Conservation (phyloP, 2,797 vertebrate species). For the Eupleurogrammus muticus region DNA sequence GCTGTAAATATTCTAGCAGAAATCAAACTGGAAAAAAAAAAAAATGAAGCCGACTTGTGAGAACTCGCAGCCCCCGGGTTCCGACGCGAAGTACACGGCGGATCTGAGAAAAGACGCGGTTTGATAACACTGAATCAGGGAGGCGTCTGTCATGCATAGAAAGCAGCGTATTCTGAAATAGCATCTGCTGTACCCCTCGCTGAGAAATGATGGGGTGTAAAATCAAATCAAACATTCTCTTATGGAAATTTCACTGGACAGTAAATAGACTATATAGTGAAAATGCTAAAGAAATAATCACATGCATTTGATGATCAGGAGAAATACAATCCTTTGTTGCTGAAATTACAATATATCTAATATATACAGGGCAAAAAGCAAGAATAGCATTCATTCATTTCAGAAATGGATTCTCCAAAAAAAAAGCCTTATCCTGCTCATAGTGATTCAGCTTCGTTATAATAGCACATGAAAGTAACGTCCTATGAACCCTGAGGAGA, state of each 20-base stretch:
- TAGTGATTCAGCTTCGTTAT: constrained; percentile 1
- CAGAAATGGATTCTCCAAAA: neutral
- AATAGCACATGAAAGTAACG: constrained; percentile 2
- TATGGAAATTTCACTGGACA: neutral
- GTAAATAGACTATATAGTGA: neutral
- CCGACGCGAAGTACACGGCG: neutral
- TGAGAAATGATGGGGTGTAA: neutral
- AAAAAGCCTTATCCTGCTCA: neutral
- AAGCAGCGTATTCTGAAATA: constrained; percentile 1
- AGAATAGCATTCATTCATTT: neutral
- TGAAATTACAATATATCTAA: neutral
- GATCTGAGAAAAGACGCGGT: constrained; percentile 4
- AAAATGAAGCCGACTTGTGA: constrained; percentile 30
- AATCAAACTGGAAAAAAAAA: constrained; percentile 40
- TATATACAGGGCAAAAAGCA: neutral
- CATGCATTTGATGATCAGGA: neutral
- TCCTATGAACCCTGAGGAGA: neutral
- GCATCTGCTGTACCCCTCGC: constrained; percentile 21
- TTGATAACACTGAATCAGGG: constrained; percentile 12
- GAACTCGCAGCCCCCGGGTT: constrained; percentile 35
- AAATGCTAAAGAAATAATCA: neutral
- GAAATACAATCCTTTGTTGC: neutral
- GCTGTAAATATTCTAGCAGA: constrained; percentile 62
- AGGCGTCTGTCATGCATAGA: constrained; percentile 9
- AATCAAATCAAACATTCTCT: neutral